Evolutionary conservation across 2,797 vertebrate species (phyloP).

Genomic region (Psittacula derbiana): DNA sequence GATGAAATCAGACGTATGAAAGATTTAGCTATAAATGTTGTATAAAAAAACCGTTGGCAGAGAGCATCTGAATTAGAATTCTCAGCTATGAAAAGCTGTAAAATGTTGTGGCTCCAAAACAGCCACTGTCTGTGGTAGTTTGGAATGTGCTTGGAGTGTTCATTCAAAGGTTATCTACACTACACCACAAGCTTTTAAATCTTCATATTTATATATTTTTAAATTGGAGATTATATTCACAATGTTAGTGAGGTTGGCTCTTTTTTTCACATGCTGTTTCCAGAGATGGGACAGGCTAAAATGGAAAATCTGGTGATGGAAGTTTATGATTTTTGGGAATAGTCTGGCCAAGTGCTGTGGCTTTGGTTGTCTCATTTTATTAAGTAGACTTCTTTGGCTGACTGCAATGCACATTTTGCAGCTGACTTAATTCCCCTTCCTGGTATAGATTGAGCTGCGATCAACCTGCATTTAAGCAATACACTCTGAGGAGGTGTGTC

Average conservation of each 20-base stretch:
- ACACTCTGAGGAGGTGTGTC: neutral
- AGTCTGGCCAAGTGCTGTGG: neutral
- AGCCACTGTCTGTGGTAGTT: neutral
- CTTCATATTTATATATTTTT: neutral
- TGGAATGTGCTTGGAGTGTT: neutral
- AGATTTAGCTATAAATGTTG: neutral
- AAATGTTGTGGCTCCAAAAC: neutral
- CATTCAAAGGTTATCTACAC: neutral
- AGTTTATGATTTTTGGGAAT: neutral
- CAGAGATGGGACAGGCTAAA: neutral
- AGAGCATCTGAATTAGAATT: neutral
- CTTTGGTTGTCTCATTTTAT: neutral
- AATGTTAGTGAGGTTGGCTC: neutral
- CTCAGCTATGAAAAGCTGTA: neutral
- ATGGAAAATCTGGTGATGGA: neutral
- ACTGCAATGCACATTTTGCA: neutral
- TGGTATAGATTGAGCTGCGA: neutral
- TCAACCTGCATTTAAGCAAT: neutral
- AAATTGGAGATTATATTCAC: neutral
- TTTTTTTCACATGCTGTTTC: neutral
- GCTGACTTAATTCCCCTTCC: neutral
- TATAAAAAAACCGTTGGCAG: neutral
- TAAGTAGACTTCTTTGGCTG: neutral
- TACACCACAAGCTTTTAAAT: neutral
- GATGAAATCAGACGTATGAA: neutral